These are phyloP conservation scores for Diphyllodes magnificus DNA, from an alignment of 2,113 vertebrate species.

Conservation along the genomic window DNA sequence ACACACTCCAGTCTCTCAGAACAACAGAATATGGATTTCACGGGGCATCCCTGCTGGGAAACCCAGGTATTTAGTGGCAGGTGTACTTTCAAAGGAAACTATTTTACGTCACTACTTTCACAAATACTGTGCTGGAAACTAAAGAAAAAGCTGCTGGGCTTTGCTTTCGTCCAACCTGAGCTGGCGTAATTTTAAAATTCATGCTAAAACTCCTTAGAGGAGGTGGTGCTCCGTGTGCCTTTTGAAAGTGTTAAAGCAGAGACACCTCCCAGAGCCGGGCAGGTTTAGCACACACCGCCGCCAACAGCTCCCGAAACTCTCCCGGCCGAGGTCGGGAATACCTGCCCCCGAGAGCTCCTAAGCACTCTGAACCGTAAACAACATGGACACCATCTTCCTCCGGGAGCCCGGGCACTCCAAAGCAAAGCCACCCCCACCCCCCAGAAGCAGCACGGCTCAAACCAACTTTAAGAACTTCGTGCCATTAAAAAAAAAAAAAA, in stretches of 20 bases:
- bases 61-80: neutral
- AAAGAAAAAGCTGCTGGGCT: neutral
- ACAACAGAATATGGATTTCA: neutral
- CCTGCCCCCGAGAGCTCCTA: neutral
- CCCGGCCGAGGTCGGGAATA: neutral
- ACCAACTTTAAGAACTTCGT: neutral
- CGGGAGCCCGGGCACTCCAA: neutral
- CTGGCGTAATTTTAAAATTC: neutral
- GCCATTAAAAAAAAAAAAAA: neutral
- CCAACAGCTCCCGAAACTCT: neutral
- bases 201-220: rapidly evolving
- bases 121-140: neutral
- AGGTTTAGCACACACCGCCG: neutral
- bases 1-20: neutral
- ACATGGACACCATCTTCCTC: neutral
- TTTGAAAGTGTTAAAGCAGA: neutral
- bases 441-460: neutral
- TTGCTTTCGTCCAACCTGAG: neutral
- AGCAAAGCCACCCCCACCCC: neutral
- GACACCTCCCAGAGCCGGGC: neutral
- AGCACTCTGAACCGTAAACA: neutral
- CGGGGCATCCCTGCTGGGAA: neutral
- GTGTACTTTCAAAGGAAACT: neutral
- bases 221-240: neutral
- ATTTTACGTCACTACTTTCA: neutral